phyloP scores from a whole-genome alignment of 1,140 invertebrate genomes.

The Sweltsa coloradensis region DNA sequence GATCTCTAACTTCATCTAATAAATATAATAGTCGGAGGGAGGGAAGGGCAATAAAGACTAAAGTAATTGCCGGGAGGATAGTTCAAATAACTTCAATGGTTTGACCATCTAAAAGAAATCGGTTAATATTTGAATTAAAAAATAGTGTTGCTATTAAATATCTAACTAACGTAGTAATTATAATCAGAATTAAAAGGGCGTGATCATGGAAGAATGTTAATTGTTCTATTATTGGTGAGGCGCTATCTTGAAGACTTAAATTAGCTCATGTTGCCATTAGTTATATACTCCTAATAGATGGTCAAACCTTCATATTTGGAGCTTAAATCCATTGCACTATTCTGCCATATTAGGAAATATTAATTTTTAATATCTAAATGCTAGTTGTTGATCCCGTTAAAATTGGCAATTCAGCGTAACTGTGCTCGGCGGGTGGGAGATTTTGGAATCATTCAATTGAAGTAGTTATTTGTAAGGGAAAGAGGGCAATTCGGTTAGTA shows the following conservation, averaged over 20 bases:
- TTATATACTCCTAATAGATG: too few relatives aligned
- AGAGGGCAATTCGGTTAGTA: slow-evolving; percentile 28
- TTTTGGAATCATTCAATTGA: slow-evolving; percentile 45
- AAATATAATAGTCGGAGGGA: slow-evolving; percentile 45
- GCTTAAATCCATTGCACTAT: slow-evolving; percentile 40
- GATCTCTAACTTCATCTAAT: slow-evolving; percentile 41
- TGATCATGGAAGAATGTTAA: slow-evolving; percentile 43
- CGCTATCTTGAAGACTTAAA: slow-evolving; percentile 38
- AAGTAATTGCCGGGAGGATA: slow-evolving; percentile 39
- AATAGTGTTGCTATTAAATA: not conserved
- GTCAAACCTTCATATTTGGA: slow-evolving; percentile 40
- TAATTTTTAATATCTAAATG: too few relatives aligned
- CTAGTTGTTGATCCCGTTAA: too few relatives aligned
- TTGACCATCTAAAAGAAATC: slow-evolving; percentile 41
- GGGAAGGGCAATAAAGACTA: slow-evolving; percentile 48
- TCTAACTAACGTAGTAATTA: slow-evolving; percentile 15
- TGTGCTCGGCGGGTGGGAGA: slow-evolving; percentile 38
- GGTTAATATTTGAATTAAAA: slow-evolving; percentile 11
- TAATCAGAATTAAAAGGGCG: slow-evolving; percentile 32
- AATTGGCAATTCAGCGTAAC: slow-evolving; percentile 38
- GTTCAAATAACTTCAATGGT: too few relatives aligned
- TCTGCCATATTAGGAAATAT: slow-evolving; percentile 40
- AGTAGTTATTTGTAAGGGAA: slow-evolving; percentile 29
- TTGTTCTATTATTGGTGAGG: slow-evolving; percentile 43
- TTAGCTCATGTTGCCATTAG: slow-evolving; percentile 35